Evolutionary conservation across 2,113 vertebrate genomes (phyloP).

Genomic region (Saguinus midas): DNA sequence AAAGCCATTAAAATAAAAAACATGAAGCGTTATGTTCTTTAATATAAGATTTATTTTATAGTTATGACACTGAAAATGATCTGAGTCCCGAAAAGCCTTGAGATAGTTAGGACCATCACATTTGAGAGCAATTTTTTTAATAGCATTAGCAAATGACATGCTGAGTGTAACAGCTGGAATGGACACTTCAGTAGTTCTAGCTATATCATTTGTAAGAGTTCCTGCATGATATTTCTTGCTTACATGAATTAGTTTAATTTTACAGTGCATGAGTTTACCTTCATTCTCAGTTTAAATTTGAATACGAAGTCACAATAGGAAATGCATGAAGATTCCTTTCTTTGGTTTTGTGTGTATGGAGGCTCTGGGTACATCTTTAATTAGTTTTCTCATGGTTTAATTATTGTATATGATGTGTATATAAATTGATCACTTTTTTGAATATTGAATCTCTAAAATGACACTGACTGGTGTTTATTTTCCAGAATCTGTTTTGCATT

Average conservation of each 20-base stretch:
- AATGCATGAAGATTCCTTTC: conserved; percentile 77
- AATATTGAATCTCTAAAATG: conserved; percentile 56
- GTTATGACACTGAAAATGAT: conserved; percentile 40
- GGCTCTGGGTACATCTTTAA: conserved; percentile 58
- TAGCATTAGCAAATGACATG: conserved; percentile 61
- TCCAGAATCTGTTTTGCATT: neutral
- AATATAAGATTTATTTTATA: neutral
- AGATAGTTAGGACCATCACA: conserved; percentile 47
- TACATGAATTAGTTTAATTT: conserved; percentile 46
- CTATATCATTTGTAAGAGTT: conserved; percentile 75
- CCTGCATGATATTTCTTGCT: conserved; percentile 79
- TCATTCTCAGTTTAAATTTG: conserved; percentile 35
- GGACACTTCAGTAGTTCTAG: conserved; percentile 75
- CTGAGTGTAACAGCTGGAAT: conserved; percentile 70
- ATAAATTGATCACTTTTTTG: conserved; percentile 41
- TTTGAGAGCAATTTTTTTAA: conserved; percentile 48
- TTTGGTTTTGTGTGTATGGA: conserved; percentile 70
- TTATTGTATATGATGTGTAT: conserved; percentile 32
- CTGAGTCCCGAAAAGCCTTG: conserved; percentile 58
- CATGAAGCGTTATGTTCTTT: conserved; percentile 27
- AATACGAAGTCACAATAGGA: conserved; percentile 60
- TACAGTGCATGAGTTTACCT: conserved; percentile 76
- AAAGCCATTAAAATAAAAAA: conserved; percentile 54
- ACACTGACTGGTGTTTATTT: conserved; percentile 62
- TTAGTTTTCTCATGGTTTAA: conserved; percentile 51